Conservation (phyloP, 1,140 invertebrate species). For the Hestina assimilis region DNA sequence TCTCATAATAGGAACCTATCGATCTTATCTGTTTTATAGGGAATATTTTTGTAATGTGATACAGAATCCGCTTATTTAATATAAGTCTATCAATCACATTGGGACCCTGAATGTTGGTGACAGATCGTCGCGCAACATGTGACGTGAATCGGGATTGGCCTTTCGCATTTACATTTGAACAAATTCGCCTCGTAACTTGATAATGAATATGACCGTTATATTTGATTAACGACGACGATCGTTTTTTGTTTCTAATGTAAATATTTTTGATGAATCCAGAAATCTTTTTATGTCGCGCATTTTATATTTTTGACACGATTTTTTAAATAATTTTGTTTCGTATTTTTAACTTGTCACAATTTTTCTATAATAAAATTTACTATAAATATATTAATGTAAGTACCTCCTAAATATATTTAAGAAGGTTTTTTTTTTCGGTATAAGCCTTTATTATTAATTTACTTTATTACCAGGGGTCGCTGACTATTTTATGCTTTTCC, state of each 20-base stretch:
- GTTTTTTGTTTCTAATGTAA: background rate
- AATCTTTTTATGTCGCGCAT: too few relatives aligned
- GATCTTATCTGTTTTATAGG: slow-evolving; percentile 54
- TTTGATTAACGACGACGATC: background rate
- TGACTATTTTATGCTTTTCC: background rate
- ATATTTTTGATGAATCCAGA: too few relatives aligned
- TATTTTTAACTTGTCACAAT: too few relatives aligned
- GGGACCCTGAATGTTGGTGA: slow-evolving; percentile 46
- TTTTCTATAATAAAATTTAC: too few relatives aligned
- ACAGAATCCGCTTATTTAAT: slow-evolving; percentile 41
- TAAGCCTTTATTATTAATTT: too few relatives aligned
- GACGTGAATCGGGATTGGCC: slow-evolving; percentile 39
- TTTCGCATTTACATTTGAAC: slow-evolving; percentile 22
- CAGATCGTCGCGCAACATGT: slow-evolving; percentile 58
- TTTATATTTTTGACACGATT: too few relatives aligned
- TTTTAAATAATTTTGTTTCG: too few relatives aligned
- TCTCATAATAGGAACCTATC: slow-evolving; percentile 46
- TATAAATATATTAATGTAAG: too few relatives aligned
- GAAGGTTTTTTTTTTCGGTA: too few relatives aligned
- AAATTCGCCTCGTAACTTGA: background rate
- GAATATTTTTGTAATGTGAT: slow-evolving; percentile 65
- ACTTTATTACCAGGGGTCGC: too few relatives aligned
- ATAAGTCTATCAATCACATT: slow-evolving; percentile 36
- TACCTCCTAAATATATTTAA: background rate
- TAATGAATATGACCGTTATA: slow-evolving; percentile 6